Evolutionary conservation across 2,113 vertebrate species (phyloP).

Genomic region (Corythaixoides concolor): DNA sequence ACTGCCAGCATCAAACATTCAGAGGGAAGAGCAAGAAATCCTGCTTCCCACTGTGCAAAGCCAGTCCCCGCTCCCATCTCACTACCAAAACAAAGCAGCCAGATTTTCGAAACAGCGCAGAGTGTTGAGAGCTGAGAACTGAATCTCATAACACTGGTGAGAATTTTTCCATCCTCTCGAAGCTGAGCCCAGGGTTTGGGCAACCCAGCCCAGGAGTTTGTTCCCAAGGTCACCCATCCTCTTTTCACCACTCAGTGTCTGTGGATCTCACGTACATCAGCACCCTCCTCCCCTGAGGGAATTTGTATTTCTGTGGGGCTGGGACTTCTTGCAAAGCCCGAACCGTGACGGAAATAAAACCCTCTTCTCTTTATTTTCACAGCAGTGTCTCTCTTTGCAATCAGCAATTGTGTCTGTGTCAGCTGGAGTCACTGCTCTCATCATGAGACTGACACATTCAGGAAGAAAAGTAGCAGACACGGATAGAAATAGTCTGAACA

Average conservation of each 20-base stretch:
- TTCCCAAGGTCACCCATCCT: not conserved
- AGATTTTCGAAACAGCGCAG: rapidly evolving
- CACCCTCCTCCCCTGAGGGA: not conserved
- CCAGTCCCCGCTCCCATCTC: not conserved
- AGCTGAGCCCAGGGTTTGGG: not conserved
- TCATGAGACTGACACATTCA: constrained; percentile 23
- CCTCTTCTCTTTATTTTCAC: not conserved
- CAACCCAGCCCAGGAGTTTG: not conserved
- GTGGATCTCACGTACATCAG: not conserved
- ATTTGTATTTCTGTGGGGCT: not conserved
- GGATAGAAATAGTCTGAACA: constrained; percentile 7
- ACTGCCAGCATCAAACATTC: not conserved
- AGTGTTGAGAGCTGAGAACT: not conserved
- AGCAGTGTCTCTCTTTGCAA: not conserved
- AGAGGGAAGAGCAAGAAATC: not conserved
- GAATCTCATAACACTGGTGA: not conserved
- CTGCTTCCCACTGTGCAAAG: not conserved
- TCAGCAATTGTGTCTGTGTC: constrained; percentile 23
- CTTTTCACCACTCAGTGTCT: not conserved
- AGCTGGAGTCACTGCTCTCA: constrained; percentile 34
- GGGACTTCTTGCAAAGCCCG: rapidly evolving
- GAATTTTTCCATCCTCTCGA: not conserved
- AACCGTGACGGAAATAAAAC: not conserved
- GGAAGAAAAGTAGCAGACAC: constrained; percentile 15
- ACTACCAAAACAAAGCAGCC: not conserved